phyloP scores from a whole-genome alignment of 2,797 vertebrate genomes.

The Liasis olivaceus region DNA sequence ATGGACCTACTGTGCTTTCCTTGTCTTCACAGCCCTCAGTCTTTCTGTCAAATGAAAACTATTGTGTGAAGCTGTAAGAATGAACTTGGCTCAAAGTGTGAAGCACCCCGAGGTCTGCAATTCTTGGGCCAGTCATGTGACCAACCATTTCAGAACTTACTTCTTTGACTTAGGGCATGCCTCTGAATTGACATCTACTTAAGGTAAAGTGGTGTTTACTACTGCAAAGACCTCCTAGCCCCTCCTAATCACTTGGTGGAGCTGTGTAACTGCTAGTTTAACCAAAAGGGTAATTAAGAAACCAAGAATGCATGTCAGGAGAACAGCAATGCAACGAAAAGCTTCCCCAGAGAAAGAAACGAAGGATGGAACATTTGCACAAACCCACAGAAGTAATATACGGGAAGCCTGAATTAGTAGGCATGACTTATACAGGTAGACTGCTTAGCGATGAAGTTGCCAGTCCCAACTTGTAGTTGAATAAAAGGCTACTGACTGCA shows the following conservation, averaged over 20 bases:
- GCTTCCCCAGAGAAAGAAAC: not conserved
- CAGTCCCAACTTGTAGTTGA: not conserved
- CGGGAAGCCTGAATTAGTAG: not conserved
- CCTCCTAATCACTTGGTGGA: not conserved
- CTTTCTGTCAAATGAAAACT: not conserved
- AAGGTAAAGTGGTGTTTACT: not conserved
- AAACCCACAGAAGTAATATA: not conserved
- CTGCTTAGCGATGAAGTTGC: not conserved
- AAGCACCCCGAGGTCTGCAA: not conserved
- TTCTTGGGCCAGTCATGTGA: not conserved
- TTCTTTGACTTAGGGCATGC: not conserved
- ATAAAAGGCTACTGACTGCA: not conserved
- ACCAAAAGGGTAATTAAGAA: not conserved
- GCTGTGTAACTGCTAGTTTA: not conserved
- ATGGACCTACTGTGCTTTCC: not conserved
- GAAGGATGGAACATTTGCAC: not conserved
- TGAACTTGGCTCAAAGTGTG: not conserved
- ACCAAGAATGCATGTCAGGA: not conserved
- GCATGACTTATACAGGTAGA: not conserved
- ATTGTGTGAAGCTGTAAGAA: not conserved
- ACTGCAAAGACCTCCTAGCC: not conserved
- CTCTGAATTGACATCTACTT: not conserved
- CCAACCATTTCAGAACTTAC: not conserved
- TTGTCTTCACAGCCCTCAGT: not conserved
- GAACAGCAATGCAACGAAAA: not conserved